Base-by-base conservation (phyloP, 2,888 invertebrate genomes). In the Pterobdella sp. region DNA sequence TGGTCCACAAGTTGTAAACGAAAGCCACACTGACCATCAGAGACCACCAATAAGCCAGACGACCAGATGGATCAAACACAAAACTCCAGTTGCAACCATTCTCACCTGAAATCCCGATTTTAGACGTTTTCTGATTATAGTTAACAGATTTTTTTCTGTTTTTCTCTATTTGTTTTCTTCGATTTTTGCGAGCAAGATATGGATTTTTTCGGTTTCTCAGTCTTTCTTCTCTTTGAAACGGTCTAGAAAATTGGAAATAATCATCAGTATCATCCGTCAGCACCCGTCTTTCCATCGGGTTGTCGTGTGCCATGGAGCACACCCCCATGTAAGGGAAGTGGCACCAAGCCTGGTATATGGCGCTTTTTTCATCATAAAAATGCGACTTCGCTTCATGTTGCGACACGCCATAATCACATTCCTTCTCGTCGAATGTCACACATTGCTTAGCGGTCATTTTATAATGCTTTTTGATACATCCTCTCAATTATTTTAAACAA, bases 31-130 rank as follows among this genome's bases (percentile, higher is more conserved):
- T 82, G 72, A 84, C 82, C 31, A 83, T 79, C 7, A 81, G 80
- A 36, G 82, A 82, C 84, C 84, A 84, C 83, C 83, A 84, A 78
- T 84, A 83, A 60, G 82, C 81, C 60, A 96, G 88, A 72, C 95
- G 89, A 77, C 96, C 96, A 79, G 96, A 94, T 34, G 97, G 97
- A 87, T 97, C 97, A 85, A 97, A 97, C 78, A 97, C 94, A 31
- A 71, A 71, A 22, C 60, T 56, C 3, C 60, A 7, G 60, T n/a
- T 4, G 60, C 60, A 56, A 3, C n/a, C 60, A 26, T 56, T 56
- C 49, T 42, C 49, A 14, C 49, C 49, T 14, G 49, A 42, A 22
- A 42, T 42, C n/a, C 10, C 4, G 3, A 3, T 56, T 7, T 56
- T 26, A 14, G 60, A 4, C 4, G n/a, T 22, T n/a, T 56, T 56